Evolutionary conservation across 2,888 invertebrate genomes (phyloP), one percentile per base, ranked within the genome.

Genomic region (Chironomus tentans): DNA sequence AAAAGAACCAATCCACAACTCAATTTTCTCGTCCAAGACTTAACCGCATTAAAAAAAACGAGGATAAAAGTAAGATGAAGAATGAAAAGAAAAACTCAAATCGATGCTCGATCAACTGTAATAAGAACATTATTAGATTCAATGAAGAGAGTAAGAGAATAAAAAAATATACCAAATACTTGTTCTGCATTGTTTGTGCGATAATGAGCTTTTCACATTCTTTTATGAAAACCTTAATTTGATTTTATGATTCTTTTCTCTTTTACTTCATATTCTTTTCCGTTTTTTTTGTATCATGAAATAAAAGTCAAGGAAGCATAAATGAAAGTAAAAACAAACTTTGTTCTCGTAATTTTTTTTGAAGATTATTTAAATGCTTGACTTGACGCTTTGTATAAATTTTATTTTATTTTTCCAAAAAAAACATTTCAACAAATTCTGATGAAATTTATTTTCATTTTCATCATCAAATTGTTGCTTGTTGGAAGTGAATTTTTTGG

Each of bases 181-280:
- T 56, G 65, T 65, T 65, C 65, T 24, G 21, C 65, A 65, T 65
- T 65, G 65, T 65, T 65, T 65, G 65, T 65, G 56, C 65, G 21
- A 21, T 65, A 65, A 65, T 65, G 65, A 65, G 65, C 65, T 65
- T 65, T 65, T 65, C 21, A 21, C 65, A 65, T 24, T 65, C 24
- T 24, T 65, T 65, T 21, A 24, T 65, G 65, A 56, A 56, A 56
- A 56, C 56, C 56, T 18, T 56, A 56, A 56, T 56, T 56, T 56
- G 56, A 56, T 56, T 56, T 56, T 56, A 56, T 56, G 56, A 56
- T 56, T 56, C 56, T 56, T 70, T 50, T 50, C 50, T 56, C n/a
- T n/a, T n/a, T n/a, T n/a, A n/a, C n/a, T n/a, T n/a, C n/a, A n/a
- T n/a, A n/a, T n/a, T n/a, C n/a, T n/a, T n/a, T n/a, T n/a, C n/a